Evolutionary conservation across 2,888 invertebrate genomes (phyloP).

Genomic region (Lacanobia oleracea): DNA sequence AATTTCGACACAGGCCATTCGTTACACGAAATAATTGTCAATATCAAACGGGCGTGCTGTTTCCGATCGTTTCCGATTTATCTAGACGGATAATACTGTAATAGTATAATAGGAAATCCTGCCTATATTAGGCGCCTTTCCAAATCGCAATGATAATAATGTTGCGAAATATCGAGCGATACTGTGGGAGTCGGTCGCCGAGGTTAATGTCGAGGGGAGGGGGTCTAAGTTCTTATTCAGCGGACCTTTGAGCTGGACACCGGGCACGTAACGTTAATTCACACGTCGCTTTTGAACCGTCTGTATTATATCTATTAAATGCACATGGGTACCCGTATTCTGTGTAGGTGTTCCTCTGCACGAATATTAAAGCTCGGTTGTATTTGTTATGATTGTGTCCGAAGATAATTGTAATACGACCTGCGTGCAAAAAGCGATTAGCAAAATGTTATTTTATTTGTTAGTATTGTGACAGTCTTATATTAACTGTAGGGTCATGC

Average conservation of each 20-base stretch:
- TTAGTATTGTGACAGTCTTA: constrained; percentile 13
- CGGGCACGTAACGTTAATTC: constrained; percentile 50
- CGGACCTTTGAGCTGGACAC: constrained; percentile 58
- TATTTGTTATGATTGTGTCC: constrained; percentile 32
- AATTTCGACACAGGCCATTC: constrained; percentile 79
- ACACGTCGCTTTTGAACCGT: constrained; percentile 55
- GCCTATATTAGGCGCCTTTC: constrained; percentile 80
- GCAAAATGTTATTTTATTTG: constrained; percentile 51
- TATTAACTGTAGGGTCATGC: constrained; percentile 19
- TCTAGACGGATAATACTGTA: constrained; percentile 75
- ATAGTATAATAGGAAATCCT: constrained; percentile 82
- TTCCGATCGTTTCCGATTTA: constrained; percentile 83
- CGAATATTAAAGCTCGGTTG: constrained; percentile 31
- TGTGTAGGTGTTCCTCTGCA: constrained; percentile 15
- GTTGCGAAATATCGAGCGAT: constrained; percentile 79
- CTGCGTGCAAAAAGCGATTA: constrained; percentile 50
- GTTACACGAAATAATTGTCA: constrained; percentile 84
- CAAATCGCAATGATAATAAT: constrained; percentile 84
- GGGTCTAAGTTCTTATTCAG: constrained; percentile 48
- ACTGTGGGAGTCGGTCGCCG: constrained; percentile 68
- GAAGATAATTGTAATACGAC: constrained; percentile 19
- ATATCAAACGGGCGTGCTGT: constrained; percentile 76
- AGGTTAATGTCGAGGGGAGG: constrained; percentile 64
- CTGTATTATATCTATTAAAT: constrained; percentile 42
- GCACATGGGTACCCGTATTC: constrained; percentile 27